Base-by-base conservation (phyloP, 2,888 invertebrate species). In the Hirtodrosophila cameraria region DNA sequence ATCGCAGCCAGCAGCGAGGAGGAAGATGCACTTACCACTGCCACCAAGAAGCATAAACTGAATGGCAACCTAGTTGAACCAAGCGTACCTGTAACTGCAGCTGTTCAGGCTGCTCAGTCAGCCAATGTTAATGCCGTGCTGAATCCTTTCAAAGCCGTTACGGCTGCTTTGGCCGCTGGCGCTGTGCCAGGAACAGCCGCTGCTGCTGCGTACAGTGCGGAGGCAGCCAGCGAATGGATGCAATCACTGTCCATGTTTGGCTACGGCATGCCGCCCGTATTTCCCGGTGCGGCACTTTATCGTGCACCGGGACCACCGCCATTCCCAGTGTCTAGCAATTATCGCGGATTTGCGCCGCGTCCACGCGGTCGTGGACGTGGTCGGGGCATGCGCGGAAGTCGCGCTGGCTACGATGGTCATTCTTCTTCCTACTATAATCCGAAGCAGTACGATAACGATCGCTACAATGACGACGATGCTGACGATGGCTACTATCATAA, bases 381-480 rank as follows among this genome's bases (percentile, higher is more conserved):
- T 2, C 79, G 86, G 0, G 85, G 86, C 9, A 82, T 83, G 2
- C 71, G 81, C 1, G 76, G 82, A 15, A 53, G 52, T 50, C 84
- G 75, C 0, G 9, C 38, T 9, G 81, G 84, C 16, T 82, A 82
- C 23, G 82, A 86, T 0, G 75, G 77, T 1, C 60, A 79, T n/a
- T 69, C 83, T 2, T 86, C 81, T 2, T 82, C 87, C 12, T 88
- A 89, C 43, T 89, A 88, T 38, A 86, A 85, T 64, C 77, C 85
- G 68, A 93, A 93, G 74, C 94, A 94, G 43, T 93, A 92, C 33
- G 92, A 93, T 45, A 90, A 91, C 15, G 92, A 92, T 53, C 92
- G 78, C 9, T 86, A 83, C 13, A 82, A 94, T 62, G 94, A 94
- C 69, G 93, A 93, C 38, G 93, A 92, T 20, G 92, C 92, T 38